Conservation (phyloP, 2,113 vertebrate species). For the Thunnus thynnus region DNA sequence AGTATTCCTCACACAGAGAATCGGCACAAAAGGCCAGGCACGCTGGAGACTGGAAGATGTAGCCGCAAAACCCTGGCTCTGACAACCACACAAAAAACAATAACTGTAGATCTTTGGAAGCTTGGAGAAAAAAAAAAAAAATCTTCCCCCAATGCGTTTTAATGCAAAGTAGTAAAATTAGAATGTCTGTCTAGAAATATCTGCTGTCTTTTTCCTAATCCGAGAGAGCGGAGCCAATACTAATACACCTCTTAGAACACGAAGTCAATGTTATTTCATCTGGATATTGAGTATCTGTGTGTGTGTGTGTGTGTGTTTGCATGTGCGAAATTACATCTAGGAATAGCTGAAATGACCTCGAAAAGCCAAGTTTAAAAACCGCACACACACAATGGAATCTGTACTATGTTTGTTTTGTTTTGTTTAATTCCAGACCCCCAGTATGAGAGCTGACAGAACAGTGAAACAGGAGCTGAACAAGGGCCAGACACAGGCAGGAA, state of each 20-base stretch:
- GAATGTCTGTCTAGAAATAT: conserved; percentile 67
- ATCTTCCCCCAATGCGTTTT: conserved; percentile 46
- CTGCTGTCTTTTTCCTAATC: conserved; percentile 66
- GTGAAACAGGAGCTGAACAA: conserved; percentile 71
- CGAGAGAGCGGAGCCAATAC: conserved; percentile 56
- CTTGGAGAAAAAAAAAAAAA: conserved; percentile 35
- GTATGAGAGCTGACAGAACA: conserved; percentile 62
- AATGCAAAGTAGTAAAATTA: conserved; percentile 64
- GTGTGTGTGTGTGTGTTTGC: conserved; percentile 31
- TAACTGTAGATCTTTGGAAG: conserved; percentile 60
- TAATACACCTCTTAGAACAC: conserved; percentile 61
- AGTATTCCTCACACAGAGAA: conserved; percentile 67
- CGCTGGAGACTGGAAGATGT: conserved; percentile 56
- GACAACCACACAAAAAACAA: conserved; percentile 59
- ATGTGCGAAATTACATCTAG: conserved; percentile 59
- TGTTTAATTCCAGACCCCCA: conserved; percentile 75
- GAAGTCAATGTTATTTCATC: conserved; percentile 75
- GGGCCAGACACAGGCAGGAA: conserved; percentile 65
- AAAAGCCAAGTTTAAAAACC: conserved; percentile 64
- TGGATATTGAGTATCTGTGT: conserved; percentile 67
- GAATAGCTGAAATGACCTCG: conserved; percentile 40
- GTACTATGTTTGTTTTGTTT: conserved; percentile 71
- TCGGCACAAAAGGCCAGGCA: conserved; percentile 59
- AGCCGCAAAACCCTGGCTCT: conserved; percentile 56
- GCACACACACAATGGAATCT: conserved; percentile 75